Evolutionary conservation across 2,888 invertebrate genomes (phyloP).

Genomic region (Ctenicera cuprea): DNA sequence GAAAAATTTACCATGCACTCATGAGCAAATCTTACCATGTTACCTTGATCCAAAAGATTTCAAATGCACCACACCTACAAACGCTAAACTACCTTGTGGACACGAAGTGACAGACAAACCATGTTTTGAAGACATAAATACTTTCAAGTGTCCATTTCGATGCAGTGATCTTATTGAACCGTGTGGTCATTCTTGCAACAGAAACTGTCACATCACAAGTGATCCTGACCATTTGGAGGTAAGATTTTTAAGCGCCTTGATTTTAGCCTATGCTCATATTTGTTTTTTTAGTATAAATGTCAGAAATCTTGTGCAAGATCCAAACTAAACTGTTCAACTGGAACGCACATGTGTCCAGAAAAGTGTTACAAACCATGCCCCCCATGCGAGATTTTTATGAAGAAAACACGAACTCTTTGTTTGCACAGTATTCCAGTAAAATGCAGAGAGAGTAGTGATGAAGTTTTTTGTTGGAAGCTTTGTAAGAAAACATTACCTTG

Average conservation of each 20-base stretch:
- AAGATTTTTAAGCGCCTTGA: conserved; percentile 56
- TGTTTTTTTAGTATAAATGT: conserved; percentile 73
- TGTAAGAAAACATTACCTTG: conserved; percentile 74
- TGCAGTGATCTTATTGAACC: conserved; percentile 75
- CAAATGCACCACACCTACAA: conserved; percentile 63
- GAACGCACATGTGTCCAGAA: conserved; percentile 59
- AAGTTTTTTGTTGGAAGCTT: conserved; percentile 70
- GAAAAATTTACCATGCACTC: conserved; percentile 74
- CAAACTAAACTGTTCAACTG: conserved; percentile 65
- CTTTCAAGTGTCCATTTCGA: conserved; percentile 70
- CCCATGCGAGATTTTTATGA: conserved; percentile 71
- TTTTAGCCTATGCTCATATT: not conserved
- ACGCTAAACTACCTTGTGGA: conserved; percentile 64
- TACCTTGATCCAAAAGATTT: conserved; percentile 70
- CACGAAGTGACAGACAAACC: conserved; percentile 66
- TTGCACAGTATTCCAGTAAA: conserved; percentile 70
- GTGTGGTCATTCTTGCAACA: conserved; percentile 80
- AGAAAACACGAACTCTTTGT: conserved; percentile 73
- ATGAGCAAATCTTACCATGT: conserved; percentile 72
- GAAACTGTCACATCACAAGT: conserved; percentile 75
- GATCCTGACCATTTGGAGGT: conserved; percentile 78
- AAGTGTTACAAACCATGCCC: conserved; percentile 75
- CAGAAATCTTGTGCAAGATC: conserved; percentile 71
- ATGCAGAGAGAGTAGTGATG: conserved; percentile 73
- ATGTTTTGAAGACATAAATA: conserved; percentile 69